Percentiles rank a stretch among this genome's conserved stretches.
phyloP scores from a whole-genome alignment of 1,140 invertebrate species.

The Bicyclus anynana region DNA sequence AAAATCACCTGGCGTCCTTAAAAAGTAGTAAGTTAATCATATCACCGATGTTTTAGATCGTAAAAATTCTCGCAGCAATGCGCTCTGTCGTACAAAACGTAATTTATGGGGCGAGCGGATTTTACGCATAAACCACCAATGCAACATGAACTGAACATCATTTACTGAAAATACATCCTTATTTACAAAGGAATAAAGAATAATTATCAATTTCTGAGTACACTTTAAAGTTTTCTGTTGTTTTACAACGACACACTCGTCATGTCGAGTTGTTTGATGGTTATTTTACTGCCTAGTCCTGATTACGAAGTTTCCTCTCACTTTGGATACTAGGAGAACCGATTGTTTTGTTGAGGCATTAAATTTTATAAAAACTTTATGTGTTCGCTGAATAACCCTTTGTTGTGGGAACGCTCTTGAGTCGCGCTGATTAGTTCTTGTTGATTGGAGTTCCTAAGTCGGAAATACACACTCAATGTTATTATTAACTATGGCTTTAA shows the following conservation, averaged over 20 bases:
- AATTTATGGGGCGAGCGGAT: conserved; percentile 55
- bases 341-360: conserved; percentile 52
- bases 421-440: conserved; percentile 1
- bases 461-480: neutral
- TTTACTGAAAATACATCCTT: conserved; percentile 18
- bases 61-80: conserved; percentile 59
- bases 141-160: conserved; percentile 2
- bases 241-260: conserved; percentile 53
- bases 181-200: conserved; percentile 23
- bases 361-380: conserved; percentile 66
- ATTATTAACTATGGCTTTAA: neutral
- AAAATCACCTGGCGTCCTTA: conserved; percentile 38
- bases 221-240: conserved; percentile 20
- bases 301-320: conserved; percentile 64
- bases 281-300: conserved; percentile 67
- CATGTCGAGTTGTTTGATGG: conserved; percentile 61
- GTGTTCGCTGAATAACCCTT: conserved; percentile 56
- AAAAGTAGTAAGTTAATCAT: conserved; percentile 44
- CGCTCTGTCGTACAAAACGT: conserved; percentile 53
- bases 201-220: conserved; percentile 7
- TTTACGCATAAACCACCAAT: conserved; percentile 34
- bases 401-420: conserved; percentile 37
- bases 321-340: conserved; percentile 51
- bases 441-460: neutral
- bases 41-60: conserved; percentile 47